Evolutionary conservation across 1,140 invertebrate species (phyloP), one percentile per base, ranked within the genome.

Genomic region (Brachionus sp.): DNA sequence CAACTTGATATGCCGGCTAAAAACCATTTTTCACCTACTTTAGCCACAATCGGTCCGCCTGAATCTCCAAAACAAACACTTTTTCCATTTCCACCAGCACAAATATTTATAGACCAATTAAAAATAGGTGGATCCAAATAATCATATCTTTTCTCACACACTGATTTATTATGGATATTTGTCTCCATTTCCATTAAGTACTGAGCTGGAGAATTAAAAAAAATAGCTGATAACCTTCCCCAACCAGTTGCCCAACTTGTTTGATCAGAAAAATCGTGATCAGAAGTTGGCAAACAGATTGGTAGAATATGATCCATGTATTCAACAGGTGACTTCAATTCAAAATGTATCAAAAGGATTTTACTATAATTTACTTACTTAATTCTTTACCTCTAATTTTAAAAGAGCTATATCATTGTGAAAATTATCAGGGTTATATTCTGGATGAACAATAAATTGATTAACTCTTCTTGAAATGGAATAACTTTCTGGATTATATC

Each of bases 331-430:
- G 19, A 16, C 66, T 70, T 5, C 0, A 57, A 57, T 16, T 9
- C 7, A 19, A 46, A 46, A 13, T 57, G 4, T 29, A 2, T 29
- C 3, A 29, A 3, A 53, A 53, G 19, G 6, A 53, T 23, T 3
- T 19, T 57, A 2, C 19, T 5, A 57, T 6, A 57, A 25, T 25
- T 3, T 6, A 9, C 7, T 19, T 19, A 57, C n/a, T 6, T 0
- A 3, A 19, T 19, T 9, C 16, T 7, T 9, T 78, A 78, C 77
- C 2, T 3, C 6, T 64, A 78, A 46, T 25, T 78, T 53, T 0
- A 78, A 39, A 1, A 78, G 13, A 29, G 77, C 77, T 16, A 78
- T 78, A 78, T 78, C 77, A 57, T 78, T 23, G 5, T n/a, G 39
- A 35, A 50, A 50, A 13, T 29, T 50, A 16, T 10, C 12, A 64